Base-by-base conservation (phyloP, 1,140 invertebrate species). In the Chionoecetes opilio region DNA sequence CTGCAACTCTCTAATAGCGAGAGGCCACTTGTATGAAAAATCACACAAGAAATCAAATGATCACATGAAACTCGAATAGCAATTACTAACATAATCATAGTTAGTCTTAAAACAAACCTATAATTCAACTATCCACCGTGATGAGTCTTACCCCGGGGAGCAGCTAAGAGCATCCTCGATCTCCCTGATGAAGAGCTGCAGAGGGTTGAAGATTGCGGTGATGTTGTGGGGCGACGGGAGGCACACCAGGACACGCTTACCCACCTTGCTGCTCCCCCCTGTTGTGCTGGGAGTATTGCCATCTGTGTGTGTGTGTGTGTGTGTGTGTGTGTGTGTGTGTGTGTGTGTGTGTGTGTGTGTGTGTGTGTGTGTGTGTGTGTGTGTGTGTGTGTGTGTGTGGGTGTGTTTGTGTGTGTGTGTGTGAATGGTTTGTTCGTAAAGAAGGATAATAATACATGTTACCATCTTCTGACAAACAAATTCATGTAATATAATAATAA, bases 171-270 rank as follows among this genome's bases (percentile, higher is more conserved):
- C 97, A 95, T 97, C 97, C 97, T 99, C 98, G 95, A 99, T 98
- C 97, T 99, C 98, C 96, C 98, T 97, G 94, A 98, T 98, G 96
- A 99, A 99, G 94, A 97, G 97, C 97, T 98, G 98, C 88, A 99
- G 97, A 14, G 98, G 98, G 95, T 98, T 98, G 97, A 98, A 99
- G 84, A 99, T 98, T 38, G 98, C 97, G 95, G 98, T 98, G 82
- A 99, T 98, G 96, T 98, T 98, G 96, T 98, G 98, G 41, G 98
- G 98, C 97, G 98, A 98, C 21, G 98, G 98, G 96, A 97, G 97
- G 96, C 98, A 98, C 8, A 99, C 98, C 53, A 98, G 97, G 46
- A 97, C 96, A 84, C 96, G 95, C 92, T 95, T 90, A 2, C 17
- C 94, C 82, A 53, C 35, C 14, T 82, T 95, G n/a, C 91, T 95